A percentile compares a stretch with the other conserved stretches of the same genome.
These are phyloP conservation scores for Isotomurus palustris DNA, from an alignment of 2,888 invertebrate genomes.

Conservation along the genomic window DNA sequence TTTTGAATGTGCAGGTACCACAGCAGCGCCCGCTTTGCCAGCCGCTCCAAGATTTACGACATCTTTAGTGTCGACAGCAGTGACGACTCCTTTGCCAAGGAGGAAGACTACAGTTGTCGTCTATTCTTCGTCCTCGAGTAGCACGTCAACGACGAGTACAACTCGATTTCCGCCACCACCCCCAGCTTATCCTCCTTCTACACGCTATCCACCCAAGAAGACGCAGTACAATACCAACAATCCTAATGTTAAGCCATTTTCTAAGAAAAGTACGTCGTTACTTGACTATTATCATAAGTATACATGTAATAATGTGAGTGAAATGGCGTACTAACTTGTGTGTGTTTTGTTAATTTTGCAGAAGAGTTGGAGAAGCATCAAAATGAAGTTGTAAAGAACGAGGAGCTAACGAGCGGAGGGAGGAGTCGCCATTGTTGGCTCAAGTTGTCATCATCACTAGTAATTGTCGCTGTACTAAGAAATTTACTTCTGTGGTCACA, in stretches of 20 bases:
- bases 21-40: constrained; percentile 57
- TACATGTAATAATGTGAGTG: not conserved
- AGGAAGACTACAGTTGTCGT: constrained; percentile 36
- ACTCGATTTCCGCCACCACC: constrained; percentile 48
- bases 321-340: not conserved
- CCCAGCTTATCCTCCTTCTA: constrained; percentile 49
- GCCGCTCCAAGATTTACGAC: constrained; percentile 56
- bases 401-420: constrained; percentile 64
- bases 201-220: constrained; percentile 46
- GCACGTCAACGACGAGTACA: constrained; percentile 15
- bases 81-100: constrained; percentile 33
- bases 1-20: constrained; percentile 41
- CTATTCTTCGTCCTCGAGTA: constrained; percentile 36
- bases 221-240: constrained; percentile 46
- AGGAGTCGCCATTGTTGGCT: too few relatives aligned
- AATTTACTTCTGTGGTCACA: too few relatives aligned
- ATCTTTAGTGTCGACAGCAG: constrained; percentile 53
- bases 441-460: too few relatives aligned
- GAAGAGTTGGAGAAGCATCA: constrained; percentile 83
- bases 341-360: constrained; percentile 50
- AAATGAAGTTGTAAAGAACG: constrained; percentile 89
- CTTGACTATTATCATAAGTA: not conserved
- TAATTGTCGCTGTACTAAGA: too few relatives aligned
- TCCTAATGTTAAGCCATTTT: constrained; percentile 59
- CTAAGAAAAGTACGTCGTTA: constrained; percentile 59